Percentiles rank a stretch among this genome's conserved stretches.
phyloP scores from a whole-genome alignment of 1,140 invertebrate species.

The Philotrypesis tridentata region DNA sequence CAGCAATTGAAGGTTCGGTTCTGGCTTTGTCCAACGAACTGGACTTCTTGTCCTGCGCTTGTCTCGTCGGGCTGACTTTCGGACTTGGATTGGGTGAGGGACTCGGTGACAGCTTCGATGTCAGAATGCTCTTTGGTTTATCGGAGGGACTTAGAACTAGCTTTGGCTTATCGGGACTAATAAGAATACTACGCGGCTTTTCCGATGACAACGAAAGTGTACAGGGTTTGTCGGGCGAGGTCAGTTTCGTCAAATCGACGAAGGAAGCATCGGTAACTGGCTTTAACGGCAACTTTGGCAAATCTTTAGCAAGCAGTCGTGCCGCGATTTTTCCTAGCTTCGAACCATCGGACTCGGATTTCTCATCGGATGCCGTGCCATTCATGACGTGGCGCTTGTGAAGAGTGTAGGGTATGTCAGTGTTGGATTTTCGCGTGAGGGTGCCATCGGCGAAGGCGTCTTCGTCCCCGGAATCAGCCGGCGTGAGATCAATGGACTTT shows the following conservation, averaged over 20 bases:
- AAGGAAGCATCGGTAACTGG: constrained; percentile 74
- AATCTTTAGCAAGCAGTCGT: constrained; percentile 59
- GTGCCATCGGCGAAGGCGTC: constrained; percentile 78
- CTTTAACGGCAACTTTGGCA: constrained; percentile 68
- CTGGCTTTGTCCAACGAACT: constrained; percentile 64
- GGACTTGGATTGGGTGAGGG: constrained; percentile 55
- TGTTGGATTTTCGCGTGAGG: constrained; percentile 73
- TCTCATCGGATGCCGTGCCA: constrained; percentile 79
- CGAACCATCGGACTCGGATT: constrained; percentile 65
- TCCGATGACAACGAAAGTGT: constrained; percentile 54
- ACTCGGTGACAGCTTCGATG: constrained; percentile 66
- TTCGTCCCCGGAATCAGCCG: constrained; percentile 86
- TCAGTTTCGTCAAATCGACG: constrained; percentile 67
- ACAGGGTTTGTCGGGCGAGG: constrained; percentile 56
- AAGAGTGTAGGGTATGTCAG: constrained; percentile 87
- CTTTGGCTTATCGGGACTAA: constrained; percentile 66
- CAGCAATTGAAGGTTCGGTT: constrained; percentile 55
- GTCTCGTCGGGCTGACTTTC: constrained; percentile 48
- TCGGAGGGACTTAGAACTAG: constrained; percentile 63
- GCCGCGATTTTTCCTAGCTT: constrained; percentile 54
- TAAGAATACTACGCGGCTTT: constrained; percentile 62
- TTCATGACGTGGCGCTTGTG: constrained; percentile 89
- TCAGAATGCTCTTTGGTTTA: constrained; percentile 62
- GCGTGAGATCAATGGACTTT: constrained; percentile 88
- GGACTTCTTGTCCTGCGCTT: constrained; percentile 57